Evolutionary conservation across 2,113 vertebrate genomes (phyloP).

Genomic region (Ranitomeya imitator): DNA sequence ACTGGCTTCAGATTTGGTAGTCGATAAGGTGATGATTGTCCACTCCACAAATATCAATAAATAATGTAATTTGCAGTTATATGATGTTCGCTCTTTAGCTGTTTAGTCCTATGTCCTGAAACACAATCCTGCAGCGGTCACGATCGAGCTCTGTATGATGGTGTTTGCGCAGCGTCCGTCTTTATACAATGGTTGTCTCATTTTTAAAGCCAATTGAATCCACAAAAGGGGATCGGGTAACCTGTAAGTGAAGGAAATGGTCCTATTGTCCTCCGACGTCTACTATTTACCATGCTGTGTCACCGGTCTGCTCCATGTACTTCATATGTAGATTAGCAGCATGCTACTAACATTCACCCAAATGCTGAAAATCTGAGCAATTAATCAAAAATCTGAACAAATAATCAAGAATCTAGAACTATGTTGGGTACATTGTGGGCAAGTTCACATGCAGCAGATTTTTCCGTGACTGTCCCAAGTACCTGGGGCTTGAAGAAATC

Average conservation of each 20-base stretch:
- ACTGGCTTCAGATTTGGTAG: too few species aligned
- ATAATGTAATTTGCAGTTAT: neutral
- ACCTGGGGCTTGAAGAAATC: neutral
- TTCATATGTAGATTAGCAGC: conserved; percentile 13
- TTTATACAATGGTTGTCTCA: neutral
- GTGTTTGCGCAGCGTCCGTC: neutral
- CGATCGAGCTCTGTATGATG: neutral
- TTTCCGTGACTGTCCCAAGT: neutral
- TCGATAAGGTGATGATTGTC: neutral
- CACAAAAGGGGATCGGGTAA: neutral
- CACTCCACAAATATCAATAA: neutral
- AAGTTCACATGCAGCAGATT: neutral
- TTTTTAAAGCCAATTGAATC: neutral
- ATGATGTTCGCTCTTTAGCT: neutral
- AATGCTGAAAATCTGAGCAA: neutral
- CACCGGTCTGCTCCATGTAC: neutral
- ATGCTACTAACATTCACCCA: conserved; percentile 38
- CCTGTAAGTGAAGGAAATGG: neutral
- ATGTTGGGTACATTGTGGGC: neutral
- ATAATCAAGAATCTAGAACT: neutral
- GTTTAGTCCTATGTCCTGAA: neutral
- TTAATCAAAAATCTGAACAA: neutral
- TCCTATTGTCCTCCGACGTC: neutral
- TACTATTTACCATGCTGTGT: neutral
- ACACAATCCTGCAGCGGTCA: neutral